Base-by-base conservation (phyloP, 1,140 invertebrate genomes). In the Littorina saxatilis region DNA sequence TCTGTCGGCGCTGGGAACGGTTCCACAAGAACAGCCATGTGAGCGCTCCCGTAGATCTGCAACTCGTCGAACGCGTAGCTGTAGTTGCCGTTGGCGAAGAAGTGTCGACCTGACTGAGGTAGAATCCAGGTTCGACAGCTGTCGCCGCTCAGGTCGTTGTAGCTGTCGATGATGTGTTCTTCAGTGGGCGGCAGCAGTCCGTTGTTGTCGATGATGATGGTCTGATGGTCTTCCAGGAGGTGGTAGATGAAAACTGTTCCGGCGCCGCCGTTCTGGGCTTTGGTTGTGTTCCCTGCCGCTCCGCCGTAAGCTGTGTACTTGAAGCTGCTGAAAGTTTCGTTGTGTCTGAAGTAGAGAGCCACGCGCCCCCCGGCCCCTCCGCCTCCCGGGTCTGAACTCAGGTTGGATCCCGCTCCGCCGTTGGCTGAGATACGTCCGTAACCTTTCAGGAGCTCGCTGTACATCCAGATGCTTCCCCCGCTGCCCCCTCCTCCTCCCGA, bases 381-480 rank as follows among this genome's bases (percentile, higher is more conserved):
- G 39, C 87, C 88, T 7, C 89, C 89, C 29, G 84, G 83, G 63
- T 84, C 68, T 29, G 52, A 17, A 11, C 72, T 43, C 35, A 83
- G 81, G 7, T 0, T 66, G 3, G 85, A 85, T 2, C 85, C 86
- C 55, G 82, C 66, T 43, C 88, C 88, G 29, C 88, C 88, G 80
- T 88, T 84, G 79, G 87, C 86, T 0, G 85, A 84, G 43, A 90
- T 88, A 58, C 84, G 85, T 15, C 88, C 88, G 78, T 88, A 90
- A 2, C 88, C 88, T 76, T 86, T 82, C 63, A 90, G 85, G 9
- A 83, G 66, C 43, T 87, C 83, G 83, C 87, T 87, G 73, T 85
- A 87, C 85, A 90, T 88, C 87, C 87, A 89, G 29, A 90, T 83
- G 66, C 87, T 89, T 0, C 88, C 88, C n/a, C 88, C 88, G 73